Evolutionary conservation across 1,140 invertebrate genomes (phyloP).

Genomic region (Ooceraea biroi): DNA sequence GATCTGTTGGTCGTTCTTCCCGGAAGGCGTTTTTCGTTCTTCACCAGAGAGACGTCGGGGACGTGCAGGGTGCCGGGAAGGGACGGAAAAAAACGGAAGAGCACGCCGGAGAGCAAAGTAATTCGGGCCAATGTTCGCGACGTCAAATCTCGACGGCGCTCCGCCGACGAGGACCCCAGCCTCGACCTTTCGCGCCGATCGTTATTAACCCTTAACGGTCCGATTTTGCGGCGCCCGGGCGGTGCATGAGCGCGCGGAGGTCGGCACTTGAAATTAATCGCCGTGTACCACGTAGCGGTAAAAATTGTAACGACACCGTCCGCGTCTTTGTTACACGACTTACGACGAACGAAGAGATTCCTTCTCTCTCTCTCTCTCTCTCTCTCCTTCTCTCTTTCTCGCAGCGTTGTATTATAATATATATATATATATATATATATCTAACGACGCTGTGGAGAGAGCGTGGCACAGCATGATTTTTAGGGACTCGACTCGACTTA

Average conservation of each 20-base stretch:
- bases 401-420: too few species aligned
- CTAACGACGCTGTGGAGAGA: too few species aligned
- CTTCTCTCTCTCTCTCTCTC: neutral
- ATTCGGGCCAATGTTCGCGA: constrained; percentile 59
- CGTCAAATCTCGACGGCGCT: constrained; percentile 47
- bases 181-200: constrained; percentile 58
- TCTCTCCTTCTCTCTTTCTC: too few species aligned
- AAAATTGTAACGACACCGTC: constrained; percentile 45
- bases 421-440: too few species aligned
- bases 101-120: constrained; percentile 36
- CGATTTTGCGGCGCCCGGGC: constrained; percentile 29
- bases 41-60: neutral
- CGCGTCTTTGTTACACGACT: neutral
- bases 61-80: neutral
- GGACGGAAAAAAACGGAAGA: constrained; percentile 45
- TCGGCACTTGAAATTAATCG: constrained; percentile 43
- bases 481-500: neutral
- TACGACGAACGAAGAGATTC: neutral
- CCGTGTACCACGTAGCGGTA: constrained; percentile 53
- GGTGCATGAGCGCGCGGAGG: constrained; percentile 9
- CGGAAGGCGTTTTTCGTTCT: constrained; percentile 65
- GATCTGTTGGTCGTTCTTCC: constrained; percentile 62
- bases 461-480: constrained; percentile 15
- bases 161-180: neutral
- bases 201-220: constrained; percentile 62